phyloP scores from a whole-genome alignment of 2,797 vertebrate genomes.

The Leptoclinus maculatus region DNA sequence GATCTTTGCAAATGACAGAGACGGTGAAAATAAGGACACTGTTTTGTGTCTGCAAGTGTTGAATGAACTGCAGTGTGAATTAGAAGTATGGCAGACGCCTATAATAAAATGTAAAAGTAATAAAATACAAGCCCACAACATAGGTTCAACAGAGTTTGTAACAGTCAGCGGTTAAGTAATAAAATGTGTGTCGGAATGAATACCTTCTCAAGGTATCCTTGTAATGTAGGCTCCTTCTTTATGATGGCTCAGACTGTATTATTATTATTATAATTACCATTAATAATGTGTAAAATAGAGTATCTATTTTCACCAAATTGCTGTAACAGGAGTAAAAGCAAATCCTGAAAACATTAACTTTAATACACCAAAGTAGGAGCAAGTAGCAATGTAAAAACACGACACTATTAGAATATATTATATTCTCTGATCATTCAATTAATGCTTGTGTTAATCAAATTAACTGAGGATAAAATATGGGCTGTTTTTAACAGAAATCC shows the following conservation, averaged over 20 bases:
- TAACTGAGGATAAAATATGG: not conserved
- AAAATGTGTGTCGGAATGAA: not conserved
- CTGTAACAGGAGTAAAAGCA: not conserved
- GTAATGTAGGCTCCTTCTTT: not conserved
- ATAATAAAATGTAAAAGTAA: not conserved
- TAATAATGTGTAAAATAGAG: not conserved
- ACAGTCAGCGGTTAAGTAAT: not conserved
- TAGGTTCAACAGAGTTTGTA: not conserved
- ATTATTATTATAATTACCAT: not conserved
- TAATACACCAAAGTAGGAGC: not conserved
- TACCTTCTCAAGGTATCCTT: not conserved
- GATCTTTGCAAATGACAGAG: not conserved
- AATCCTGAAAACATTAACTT: not conserved
- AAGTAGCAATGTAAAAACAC: not conserved
- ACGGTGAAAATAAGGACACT: not conserved
- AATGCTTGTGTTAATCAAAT: constrained; percentile 1
- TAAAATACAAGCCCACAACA: not conserved
- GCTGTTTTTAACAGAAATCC: constrained; percentile 14
- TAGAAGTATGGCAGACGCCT: not conserved
- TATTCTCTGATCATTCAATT: not conserved
- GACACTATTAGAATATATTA: not conserved
- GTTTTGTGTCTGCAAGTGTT: not conserved
- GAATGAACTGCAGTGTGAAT: not conserved
- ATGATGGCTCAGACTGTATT: not conserved
- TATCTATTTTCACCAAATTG: not conserved